Conservation (phyloP, 2,888 invertebrate species). For the Brachypalpus laphriformis region DNA sequence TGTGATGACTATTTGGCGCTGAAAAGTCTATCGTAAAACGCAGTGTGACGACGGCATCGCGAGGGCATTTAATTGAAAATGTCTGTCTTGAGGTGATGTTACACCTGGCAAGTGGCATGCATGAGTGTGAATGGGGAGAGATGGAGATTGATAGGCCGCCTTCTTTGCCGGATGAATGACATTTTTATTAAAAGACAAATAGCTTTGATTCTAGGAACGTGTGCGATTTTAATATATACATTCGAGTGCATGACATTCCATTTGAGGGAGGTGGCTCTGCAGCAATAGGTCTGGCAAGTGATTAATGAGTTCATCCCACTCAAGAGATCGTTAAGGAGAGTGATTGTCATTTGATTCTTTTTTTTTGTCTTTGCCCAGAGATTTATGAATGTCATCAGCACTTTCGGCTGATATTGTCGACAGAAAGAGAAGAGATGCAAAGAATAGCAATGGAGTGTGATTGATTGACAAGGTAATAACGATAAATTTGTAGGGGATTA, state of each 20-base stretch:
- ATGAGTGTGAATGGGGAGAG: conserved; percentile 53
- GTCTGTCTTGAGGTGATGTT: conserved; percentile 19
- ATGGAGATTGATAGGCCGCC: conserved; percentile 64
- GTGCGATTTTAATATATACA: conserved; percentile 13
- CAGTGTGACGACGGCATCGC: background rate
- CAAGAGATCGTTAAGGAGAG: conserved; percentile 50
- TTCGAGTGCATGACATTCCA: conserved; percentile 57
- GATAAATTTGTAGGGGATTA: conserved; percentile 10
- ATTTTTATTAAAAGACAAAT: conserved; percentile 73
- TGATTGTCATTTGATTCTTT: background rate
- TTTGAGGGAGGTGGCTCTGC: conserved; percentile 19
- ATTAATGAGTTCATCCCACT: conserved; percentile 65
- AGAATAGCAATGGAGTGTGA: background rate
- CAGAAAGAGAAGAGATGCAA: background rate
- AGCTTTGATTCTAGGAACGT: conserved; percentile 65
- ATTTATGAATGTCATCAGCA: conserved; percentile 46
- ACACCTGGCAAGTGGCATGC: conserved; percentile 49
- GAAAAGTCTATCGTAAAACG: conserved; percentile 69
- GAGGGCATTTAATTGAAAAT: conserved; percentile 54
- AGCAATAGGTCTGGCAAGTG: conserved; percentile 31
- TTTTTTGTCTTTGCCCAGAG: background rate
- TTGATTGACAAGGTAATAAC: conserved; percentile 28
- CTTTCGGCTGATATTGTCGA: conserved; percentile 25
- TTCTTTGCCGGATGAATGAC: conserved; percentile 58
- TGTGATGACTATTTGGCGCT: conserved; percentile 64